These are phyloP conservation scores for Pycnonotus jocosus DNA, from an alignment of 2,113 vertebrate species.

Conservation along the genomic window DNA sequence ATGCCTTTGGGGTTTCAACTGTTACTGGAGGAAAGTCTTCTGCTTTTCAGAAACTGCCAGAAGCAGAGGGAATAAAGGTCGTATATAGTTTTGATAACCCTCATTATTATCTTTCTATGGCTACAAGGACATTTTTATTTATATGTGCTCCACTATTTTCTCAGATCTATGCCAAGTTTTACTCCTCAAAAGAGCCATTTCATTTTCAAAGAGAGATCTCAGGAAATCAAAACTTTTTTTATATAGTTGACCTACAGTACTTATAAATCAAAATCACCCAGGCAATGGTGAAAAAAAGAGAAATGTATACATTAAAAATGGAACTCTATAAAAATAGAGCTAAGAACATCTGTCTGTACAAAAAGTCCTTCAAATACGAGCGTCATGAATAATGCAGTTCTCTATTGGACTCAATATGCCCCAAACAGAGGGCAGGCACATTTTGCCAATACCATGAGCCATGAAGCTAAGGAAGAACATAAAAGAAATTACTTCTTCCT, in stretches of 20 bases:
- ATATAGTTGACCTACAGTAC: not conserved
- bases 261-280: not conserved
- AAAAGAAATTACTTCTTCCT: not conserved
- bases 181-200: not conserved
- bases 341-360: not conserved
- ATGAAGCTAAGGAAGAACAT: not conserved
- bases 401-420: not conserved
- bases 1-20: not conserved
- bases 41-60: not conserved
- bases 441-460: not conserved
- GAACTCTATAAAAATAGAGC: not conserved
- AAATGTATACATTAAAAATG: not conserved
- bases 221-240: not conserved
- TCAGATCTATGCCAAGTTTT: not conserved
- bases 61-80: not conserved
- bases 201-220: conserved; percentile 17
- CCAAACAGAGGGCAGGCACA: not conserved
- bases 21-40: not conserved
- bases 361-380: not conserved
- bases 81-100: not conserved
- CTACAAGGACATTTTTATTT: not conserved
- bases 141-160: not conserved
- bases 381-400: not conserved
- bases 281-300: not conserved
- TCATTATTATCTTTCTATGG: not conserved